Evolutionary conservation across 2,797 vertebrate species (phyloP), one percentile per base, ranked within the genome.

Genomic region (Xenentodon cancila): DNA sequence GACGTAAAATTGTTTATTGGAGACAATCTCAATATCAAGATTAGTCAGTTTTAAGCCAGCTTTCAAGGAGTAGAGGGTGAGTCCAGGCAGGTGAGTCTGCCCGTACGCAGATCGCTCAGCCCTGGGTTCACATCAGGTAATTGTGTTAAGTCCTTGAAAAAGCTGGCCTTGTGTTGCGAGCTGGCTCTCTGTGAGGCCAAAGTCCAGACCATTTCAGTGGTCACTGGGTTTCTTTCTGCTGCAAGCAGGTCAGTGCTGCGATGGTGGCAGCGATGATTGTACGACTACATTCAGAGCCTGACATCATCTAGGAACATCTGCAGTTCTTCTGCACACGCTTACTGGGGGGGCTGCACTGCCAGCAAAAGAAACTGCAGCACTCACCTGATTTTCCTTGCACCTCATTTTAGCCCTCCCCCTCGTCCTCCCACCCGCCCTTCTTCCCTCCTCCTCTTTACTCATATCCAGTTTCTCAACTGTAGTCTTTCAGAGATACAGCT

Each of bases 331-430:
- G 80, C 84, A 84, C 76, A 37, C 69, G 68, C 80, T 77, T 64
- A 82, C 81, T 84, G 83, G 71, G 73, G 81, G 82, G 90, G 89
- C 88, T 84, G 89, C 85, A 88, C 82, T 79, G 88, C 80, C 84
- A 81, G 88, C 79, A 79, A 62, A 90, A 82, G 83, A 82, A 91
- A 91, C 86, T 92, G 92, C 92, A 90, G 93, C 93, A 93, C 93
- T 94, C 92, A 93, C 92, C 92, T 94, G 91, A 93, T 91, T 85
- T 92, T 91, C 84, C 87, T 89, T 87, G 77, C 72, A 84, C 84
- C 83, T 81, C 70, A 59, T 75, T 82, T 71, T 77, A 80, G 73
- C 85, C 86, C 82, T 56, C 80, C 81, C 71, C 77, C 71, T 76
- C 73, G 57, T 42, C 69, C 71, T 74, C 68, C 77, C 51, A 57